Percentiles rank a stretch among this genome's conserved stretches.
Evolutionary conservation across 2,797 vertebrate genomes (phyloP).

Genomic region (Bradypodion ventrale): DNA sequence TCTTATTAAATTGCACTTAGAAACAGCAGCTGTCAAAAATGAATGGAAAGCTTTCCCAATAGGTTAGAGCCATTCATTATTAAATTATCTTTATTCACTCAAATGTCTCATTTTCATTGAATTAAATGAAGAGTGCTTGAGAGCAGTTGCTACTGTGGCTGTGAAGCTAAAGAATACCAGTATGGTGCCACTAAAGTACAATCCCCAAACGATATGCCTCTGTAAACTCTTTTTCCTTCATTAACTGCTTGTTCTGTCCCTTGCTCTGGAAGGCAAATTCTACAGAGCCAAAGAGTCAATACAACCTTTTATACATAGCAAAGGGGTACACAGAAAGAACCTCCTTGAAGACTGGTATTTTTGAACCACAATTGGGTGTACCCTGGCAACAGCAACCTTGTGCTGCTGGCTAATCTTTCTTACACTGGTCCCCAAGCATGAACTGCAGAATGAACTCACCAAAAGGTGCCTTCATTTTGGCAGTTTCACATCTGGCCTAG

Average conservation of each 20-base stretch:
- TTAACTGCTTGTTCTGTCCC: neutral
- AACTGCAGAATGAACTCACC: no score
- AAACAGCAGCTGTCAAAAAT: conserved; percentile 65
- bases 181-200: neutral
- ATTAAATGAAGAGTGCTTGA: conserved; percentile 58
- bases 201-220: neutral
- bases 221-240: conserved; percentile 14
- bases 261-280: neutral
- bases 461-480: no score
- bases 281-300: no score
- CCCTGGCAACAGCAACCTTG: no score
- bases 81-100: conserved; percentile 70
- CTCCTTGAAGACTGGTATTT: no score
- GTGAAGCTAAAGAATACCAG: conserved; percentile 50
- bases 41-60: conserved; percentile 68
- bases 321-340: no score
- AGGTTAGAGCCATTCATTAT: conserved; percentile 72
- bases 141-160: conserved; percentile 44
- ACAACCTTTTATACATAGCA: no score
- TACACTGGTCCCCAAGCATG: no score
- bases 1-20: conserved; percentile 74
- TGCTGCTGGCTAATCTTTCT: no score
- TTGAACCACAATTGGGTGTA: no score
- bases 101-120: conserved; percentile 64
- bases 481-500: no score